Conservation (phyloP, 2,888 invertebrate species). For the Melanostoma mellinum region DNA sequence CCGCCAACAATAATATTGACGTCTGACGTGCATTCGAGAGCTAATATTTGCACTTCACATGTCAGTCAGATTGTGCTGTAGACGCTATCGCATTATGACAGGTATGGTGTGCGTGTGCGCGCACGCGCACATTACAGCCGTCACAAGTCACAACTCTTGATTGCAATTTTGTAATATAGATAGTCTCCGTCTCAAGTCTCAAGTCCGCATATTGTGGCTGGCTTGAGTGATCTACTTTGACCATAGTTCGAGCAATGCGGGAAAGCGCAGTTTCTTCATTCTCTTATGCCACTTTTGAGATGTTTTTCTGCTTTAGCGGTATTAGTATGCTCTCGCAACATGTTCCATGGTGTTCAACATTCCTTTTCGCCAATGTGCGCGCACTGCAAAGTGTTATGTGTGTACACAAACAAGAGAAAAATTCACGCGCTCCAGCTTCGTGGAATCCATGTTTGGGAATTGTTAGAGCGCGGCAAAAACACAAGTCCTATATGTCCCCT, state of each 20-base stretch:
- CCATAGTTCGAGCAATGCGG: constrained; percentile 29
- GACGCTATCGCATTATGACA: constrained; percentile 56
- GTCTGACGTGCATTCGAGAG: constrained; percentile 66
- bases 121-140: constrained; percentile 4
- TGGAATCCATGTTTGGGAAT: constrained; percentile 70
- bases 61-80: constrained; percentile 56
- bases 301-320: constrained; percentile 55
- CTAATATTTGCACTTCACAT: constrained; percentile 71
- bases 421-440: constrained; percentile 70
- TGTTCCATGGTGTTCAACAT: constrained; percentile 62
- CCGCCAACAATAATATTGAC: constrained; percentile 65
- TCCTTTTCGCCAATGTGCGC: constrained; percentile 64
- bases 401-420: constrained; percentile 57
- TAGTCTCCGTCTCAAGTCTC: neutral
- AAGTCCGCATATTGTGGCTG: neutral
- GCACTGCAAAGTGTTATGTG: constrained; percentile 52
- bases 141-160: constrained; percentile 1
- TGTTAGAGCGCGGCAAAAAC: constrained; percentile 69
- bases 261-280: constrained; percentile 56
- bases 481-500: constrained; percentile 39
- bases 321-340: constrained; percentile 31
- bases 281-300: constrained; percentile 37
- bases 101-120: constrained; percentile 28
- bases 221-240: constrained; percentile 50
- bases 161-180: constrained; percentile 9